phyloP scores from a whole-genome alignment of 2,797 vertebrate genomes.

The Enteromius fasciolatus region DNA sequence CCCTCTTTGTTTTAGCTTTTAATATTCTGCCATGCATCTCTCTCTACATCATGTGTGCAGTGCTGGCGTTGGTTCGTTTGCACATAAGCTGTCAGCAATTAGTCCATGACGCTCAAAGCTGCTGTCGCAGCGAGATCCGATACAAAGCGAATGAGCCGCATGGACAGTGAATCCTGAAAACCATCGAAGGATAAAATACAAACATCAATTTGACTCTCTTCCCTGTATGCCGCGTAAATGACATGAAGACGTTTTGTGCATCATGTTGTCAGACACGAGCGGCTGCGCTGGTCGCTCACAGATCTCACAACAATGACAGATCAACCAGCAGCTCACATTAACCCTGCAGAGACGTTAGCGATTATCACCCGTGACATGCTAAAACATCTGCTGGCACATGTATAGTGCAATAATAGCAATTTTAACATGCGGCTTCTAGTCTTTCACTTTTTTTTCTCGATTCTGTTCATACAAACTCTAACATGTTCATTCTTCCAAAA shows the following conservation, averaged over 20 bases:
- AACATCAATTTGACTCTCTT: conserved; percentile 21
- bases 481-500: not conserved
- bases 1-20: not conserved
- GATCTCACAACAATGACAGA: not conserved
- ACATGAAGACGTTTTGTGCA: not conserved
- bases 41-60: not conserved
- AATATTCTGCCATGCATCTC: not conserved
- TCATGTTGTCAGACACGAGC: not conserved
- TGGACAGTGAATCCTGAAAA: not conserved
- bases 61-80: not conserved
- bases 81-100: conserved; percentile 3
- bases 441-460: not conserved
- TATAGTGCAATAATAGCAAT: not conserved
- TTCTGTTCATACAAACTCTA: not conserved
- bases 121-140: not conserved
- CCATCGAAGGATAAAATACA: conserved; percentile 28
- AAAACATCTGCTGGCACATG: not conserved
- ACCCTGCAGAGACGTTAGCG: not conserved
- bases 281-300: not conserved
- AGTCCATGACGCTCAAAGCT: conserved; percentile 9
- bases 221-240: not conserved
- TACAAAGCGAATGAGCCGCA: not conserved
- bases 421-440: not conserved
- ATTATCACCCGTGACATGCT: not conserved
- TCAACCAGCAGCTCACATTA: not conserved